Base-by-base conservation (phyloP, 2,797 vertebrate genomes). In the Sparus aurata region DNA sequence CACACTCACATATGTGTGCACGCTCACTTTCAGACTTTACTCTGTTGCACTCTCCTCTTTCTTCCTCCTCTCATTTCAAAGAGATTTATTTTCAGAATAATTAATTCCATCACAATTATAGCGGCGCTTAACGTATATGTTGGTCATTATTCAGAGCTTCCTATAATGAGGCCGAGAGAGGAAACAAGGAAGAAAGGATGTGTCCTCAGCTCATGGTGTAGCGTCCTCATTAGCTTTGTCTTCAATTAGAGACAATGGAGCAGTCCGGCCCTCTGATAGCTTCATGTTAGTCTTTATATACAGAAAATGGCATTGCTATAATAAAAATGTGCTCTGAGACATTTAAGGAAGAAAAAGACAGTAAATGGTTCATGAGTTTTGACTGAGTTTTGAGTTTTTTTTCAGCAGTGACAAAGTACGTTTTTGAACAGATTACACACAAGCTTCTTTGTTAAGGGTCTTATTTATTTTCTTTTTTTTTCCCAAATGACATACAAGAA, bases 251-350 rank as follows among this genome's bases (percentile, higher is more conserved):
- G 57, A 41, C 22, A 75, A 58, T 79, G 61, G 63, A 84, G 73
- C 52, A 17, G 77, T 76, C 23, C 43, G 38, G 61, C 20, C 38
- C 53, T 71, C 59, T n/a, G 7, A 46, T 25, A 23, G 22, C 54
- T 53, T 23, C 38, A 43, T 57, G 93, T 95, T 94, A 95, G 94
- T 94, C 94, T 95, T 94, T 94, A 94, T 94, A 93, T 93, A 93
- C n/a, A 93, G 95, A 95, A 25, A 63, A 74, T n/a, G 10, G 1
- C 41, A 3, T 46, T 27, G 17, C 45, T 15, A 0, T 5, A 23
- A n/a, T n/a, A 22, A 62, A 62, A 65, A 50, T 54, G 18, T 72
- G 12, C 17, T 27, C 25, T 15, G 47, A 34, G 20, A 46, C 30
- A 3, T 62, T 68, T 38, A 73, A 22, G 66, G 16, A 3, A 4